Base-by-base conservation (phyloP, 2,888 invertebrate genomes). In the Idaea straminata region DNA sequence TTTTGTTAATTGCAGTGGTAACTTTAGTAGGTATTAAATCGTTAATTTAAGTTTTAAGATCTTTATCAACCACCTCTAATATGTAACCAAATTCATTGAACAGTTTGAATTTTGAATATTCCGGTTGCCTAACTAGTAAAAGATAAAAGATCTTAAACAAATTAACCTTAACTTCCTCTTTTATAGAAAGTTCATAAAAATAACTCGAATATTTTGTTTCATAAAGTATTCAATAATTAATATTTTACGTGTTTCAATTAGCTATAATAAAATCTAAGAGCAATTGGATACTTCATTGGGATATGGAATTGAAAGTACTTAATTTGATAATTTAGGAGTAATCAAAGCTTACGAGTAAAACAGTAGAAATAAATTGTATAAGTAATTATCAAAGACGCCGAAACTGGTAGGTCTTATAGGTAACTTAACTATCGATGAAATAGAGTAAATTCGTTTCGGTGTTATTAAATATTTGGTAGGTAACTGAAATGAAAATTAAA, bases 241-340 rank as follows among this genome's bases (percentile, higher is more conserved):
- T 16, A 15, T 58, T 58, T 58, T 58, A 58, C 58, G 58, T 58
- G 16, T 58, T 58, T 58, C 58, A 58, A 58, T 58, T 58, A 58
- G 16, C 47, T 13, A 47, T 10, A 47, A 47, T 47, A 47, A 47
- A 47, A 47, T 47, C 4, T 0, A 47, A 47, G 47, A 47, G 47
- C 47, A 47, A 47, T 47, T 47, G 13, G 47, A 47, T 13, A 47
- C 47, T 47, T 47, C 47, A 10, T 6, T 10, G 10, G 47, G 47
- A 47, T 25, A 25, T 47, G 47, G 47, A 47, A 47, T 47, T 47
- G 5, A 47, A 47, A 47, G 47, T 47, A 47, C 47, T 47, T 47
- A 7, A 47, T 47, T 47, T 47, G 13, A 47, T 47, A 47, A 47
- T 47, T 47, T 47, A 47, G 47, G 7, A 47, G 47, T 47, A 25